Conservation (phyloP, 2,888 invertebrate species). For the Nomada flava region DNA sequence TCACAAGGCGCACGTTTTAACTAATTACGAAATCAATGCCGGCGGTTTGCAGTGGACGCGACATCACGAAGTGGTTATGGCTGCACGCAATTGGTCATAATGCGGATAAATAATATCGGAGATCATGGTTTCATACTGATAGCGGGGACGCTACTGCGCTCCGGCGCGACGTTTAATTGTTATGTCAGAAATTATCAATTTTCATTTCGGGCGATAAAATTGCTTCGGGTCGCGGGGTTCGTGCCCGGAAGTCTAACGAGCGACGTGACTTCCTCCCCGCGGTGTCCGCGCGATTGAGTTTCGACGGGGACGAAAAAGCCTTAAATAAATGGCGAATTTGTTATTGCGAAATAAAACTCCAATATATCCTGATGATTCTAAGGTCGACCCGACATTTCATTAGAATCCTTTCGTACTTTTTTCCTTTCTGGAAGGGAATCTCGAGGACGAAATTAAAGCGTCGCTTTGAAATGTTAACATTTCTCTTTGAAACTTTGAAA, state of each 20-base stretch:
- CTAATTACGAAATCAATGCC: constrained; percentile 61
- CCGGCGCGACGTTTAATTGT: constrained; percentile 28
- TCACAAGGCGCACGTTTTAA: constrained; percentile 27
- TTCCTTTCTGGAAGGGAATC: too few species aligned
- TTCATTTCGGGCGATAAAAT: constrained; percentile 14
- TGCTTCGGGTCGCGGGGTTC: background rate
- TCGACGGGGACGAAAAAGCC: background rate
- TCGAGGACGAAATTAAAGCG: too few species aligned
- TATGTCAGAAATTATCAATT: constrained; percentile 28
- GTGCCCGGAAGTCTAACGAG: constrained; percentile 11
- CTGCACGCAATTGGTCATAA: constrained; percentile 12
- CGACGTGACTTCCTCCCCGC: constrained; percentile 21
- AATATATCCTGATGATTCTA: background rate
- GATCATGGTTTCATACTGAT: background rate
- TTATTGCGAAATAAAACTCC: constrained; percentile 11
- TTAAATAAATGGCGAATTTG: background rate
- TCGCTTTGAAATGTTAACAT: too few species aligned
- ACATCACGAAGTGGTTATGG: constrained; percentile 14
- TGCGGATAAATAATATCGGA: constrained; percentile 27
- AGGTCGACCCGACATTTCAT: background rate
- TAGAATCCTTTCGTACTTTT: too few species aligned
- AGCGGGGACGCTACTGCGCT: background rate
- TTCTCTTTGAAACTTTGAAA: too few species aligned
- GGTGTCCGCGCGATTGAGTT: constrained; percentile 6
- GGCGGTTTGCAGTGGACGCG: constrained; percentile 16